Conservation (phyloP, 1,140 invertebrate genomes). For the Drosophila pallidifrons region DNA sequence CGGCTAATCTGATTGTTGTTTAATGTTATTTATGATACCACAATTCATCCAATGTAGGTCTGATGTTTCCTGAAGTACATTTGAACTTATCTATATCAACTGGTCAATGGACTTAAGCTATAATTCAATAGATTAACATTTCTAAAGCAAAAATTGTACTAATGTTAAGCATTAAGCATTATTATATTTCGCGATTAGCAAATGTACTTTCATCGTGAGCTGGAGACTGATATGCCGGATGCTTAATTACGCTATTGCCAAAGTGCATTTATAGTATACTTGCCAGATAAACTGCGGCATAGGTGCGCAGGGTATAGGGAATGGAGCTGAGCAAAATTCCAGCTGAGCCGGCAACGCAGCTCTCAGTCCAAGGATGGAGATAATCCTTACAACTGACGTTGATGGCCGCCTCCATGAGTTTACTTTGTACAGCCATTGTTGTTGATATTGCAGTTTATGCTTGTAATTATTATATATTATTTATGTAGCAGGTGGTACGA, state of each 20-base stretch:
- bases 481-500: neutral
- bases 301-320: constrained; percentile 88
- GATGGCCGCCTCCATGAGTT: constrained; percentile 84
- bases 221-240: neutral
- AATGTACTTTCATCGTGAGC: neutral
- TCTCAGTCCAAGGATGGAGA: constrained; percentile 91
- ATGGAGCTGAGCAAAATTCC: constrained; percentile 88
- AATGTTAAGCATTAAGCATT: neutral
- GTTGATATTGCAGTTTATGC: neutral
- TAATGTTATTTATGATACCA: neutral
- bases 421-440: constrained; percentile 87
- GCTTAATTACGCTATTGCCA: neutral
- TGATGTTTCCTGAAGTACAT: neutral
- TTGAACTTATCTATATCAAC: neutral
- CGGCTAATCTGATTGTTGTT: neutral
- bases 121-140: neutral
- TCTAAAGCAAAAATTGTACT: neutral
- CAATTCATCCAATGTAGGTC: neutral
- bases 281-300: constrained; percentile 4
- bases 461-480: neutral
- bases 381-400: constrained; percentile 88
- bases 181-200: neutral
- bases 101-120: neutral
- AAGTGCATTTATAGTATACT: constrained; percentile 1
- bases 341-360: constrained; percentile 88